phyloP scores from a whole-genome alignment of 2,797 vertebrate genomes.

The Gymnopithys bicolor region DNA sequence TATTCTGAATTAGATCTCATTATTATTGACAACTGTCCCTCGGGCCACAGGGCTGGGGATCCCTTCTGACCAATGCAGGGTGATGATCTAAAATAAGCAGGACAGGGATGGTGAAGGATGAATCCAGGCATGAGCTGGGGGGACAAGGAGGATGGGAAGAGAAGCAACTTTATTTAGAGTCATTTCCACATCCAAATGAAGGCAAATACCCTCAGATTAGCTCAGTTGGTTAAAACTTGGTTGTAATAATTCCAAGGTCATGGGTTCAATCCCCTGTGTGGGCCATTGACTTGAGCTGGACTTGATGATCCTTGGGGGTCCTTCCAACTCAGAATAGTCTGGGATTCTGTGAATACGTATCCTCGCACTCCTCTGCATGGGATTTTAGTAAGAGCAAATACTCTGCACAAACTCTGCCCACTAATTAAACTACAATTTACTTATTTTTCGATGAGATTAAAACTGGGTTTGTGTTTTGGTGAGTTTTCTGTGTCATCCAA shows the following conservation, averaged over 20 bases:
- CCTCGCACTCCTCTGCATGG: background rate
- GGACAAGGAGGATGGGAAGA: background rate
- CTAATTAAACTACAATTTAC: background rate
- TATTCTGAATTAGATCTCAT: background rate
- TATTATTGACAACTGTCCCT: background rate
- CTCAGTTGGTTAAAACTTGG: too few species aligned
- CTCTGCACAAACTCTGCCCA: background rate
- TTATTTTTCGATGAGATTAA: background rate
- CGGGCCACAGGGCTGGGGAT: background rate
- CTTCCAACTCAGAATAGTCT: too few species aligned
- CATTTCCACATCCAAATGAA: background rate
- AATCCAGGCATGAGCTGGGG: background rate
- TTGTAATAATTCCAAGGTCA: too few species aligned
- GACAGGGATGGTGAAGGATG: background rate
- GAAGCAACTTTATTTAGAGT: background rate
- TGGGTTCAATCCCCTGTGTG: too few species aligned
- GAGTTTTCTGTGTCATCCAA: background rate
- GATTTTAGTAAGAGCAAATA: background rate
- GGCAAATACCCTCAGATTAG: background rate
- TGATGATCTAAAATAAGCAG: background rate
- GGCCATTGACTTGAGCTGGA: too few species aligned
- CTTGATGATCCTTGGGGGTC: too few species aligned
- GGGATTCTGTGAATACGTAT: background rate
- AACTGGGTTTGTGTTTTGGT: background rate
- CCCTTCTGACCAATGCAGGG: rapidly evolving